Evolutionary conservation across 2,888 invertebrate species (phyloP), one percentile per base, ranked within the genome.

Genomic region (Yponomeuta sedellus): DNA sequence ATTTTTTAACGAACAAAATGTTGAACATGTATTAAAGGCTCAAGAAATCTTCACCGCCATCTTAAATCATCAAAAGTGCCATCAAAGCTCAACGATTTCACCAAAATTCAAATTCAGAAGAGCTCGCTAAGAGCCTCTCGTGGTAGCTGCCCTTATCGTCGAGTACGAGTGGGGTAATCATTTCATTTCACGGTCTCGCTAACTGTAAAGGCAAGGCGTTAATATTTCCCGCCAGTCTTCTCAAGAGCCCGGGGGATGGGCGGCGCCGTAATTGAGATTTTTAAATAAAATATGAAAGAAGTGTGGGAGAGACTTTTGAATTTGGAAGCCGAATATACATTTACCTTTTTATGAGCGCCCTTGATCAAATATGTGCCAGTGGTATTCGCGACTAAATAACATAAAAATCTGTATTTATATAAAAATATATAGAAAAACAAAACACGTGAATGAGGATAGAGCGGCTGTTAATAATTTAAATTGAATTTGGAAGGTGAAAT

Each of bases 111-210:
- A 61, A 61, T 28, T 61, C 8, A 61, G 34, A 16, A 61, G 34
- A 25, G 62, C 19, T 6, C 64, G 56, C 34, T 34, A 28, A 61
- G 34, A 52, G 44, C 16, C 44, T 52, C 44, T 52, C 44, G 16
- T 52, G 44, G 44, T 52, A 64, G 64, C 65, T 66, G 66, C 52
- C 56, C 68, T 69, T 67, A 70, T 68, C 70, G 44, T 44, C 68
- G 61, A 40, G 28, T 20, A 25, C 58, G 65, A 70, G 68, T 68
- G 69, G 66, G 68, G 69, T 67, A 70, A 70, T 71, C 68, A 69
- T 70, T 71, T 64, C 69, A 64, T 68, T 71, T 68, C 68, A 69
- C 66, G 66, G 66, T 64, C 68, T 66, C 67, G 64, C 61, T 39
- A 58, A 12, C 61, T 65, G 39, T 65, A 62, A 28, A 64, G 63